Conservation (phyloP, 1,140 invertebrate species). For the Tyrophagus putrescentiae region DNA sequence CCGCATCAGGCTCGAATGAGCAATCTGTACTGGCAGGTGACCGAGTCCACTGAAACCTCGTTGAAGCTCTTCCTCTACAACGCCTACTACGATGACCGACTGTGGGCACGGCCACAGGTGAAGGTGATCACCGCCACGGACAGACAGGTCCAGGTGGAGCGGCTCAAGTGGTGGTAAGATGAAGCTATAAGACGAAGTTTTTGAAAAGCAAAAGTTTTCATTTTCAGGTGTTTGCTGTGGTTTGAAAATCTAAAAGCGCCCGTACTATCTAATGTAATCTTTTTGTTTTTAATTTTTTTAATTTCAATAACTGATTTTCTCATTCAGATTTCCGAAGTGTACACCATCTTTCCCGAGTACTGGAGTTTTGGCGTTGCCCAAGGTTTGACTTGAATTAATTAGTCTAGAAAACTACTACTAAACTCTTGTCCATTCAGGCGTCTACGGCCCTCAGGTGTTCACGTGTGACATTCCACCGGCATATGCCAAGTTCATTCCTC, state of each 20-base stretch:
- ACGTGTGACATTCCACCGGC: slow-evolving; percentile 57
- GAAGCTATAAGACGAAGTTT: no score
- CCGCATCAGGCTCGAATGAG: slow-evolving; percentile 35
- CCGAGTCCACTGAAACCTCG: no score
- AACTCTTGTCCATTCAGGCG: no score
- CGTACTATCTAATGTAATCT: slow-evolving; percentile 50
- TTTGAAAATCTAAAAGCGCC: slow-evolving; percentile 64
- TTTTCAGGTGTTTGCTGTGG: slow-evolving; percentile 86
- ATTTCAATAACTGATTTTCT: no score
- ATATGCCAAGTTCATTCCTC: slow-evolving; percentile 43
- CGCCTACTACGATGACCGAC: slow-evolving; percentile 67
- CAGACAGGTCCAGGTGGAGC: slow-evolving; percentile 60
- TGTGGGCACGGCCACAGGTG: slow-evolving; percentile 55
- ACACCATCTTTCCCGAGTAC: slow-evolving; percentile 70
- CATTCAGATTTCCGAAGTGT: no score
- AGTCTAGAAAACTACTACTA: no score
- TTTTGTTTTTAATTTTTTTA: no score
- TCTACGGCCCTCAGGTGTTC: slow-evolving; percentile 75
- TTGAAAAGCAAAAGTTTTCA: no score
- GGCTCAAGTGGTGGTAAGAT: slow-evolving; percentile 39
- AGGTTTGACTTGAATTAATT: no score
- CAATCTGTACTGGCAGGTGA: slow-evolving; percentile 73
- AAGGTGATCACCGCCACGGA: slow-evolving; percentile 77
- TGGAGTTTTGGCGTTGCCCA: slow-evolving; percentile 78
- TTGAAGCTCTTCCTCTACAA: slow-evolving; percentile 76